Conservation (phyloP, 2,113 vertebrate species). For the Paraplagusia blochii region DNA sequence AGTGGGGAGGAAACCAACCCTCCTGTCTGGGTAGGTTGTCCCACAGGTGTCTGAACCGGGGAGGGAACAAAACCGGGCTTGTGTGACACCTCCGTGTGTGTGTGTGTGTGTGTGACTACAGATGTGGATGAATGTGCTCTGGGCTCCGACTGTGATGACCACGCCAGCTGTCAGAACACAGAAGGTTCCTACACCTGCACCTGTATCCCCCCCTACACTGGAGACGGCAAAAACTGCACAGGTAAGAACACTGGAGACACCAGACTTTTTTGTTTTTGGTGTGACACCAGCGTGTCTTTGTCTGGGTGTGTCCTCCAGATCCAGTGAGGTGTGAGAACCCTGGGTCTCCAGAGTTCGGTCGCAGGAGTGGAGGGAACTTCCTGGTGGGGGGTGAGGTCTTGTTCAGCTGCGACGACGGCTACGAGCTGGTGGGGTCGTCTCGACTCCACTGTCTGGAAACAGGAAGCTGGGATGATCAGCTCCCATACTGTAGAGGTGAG, state of each 20-base stretch:
- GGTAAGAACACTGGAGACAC: slow-evolving; percentile 68
- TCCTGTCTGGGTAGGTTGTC: slow-evolving; percentile 85
- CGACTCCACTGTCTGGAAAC: slow-evolving; percentile 80
- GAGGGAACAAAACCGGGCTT: neutral
- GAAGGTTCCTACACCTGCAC: slow-evolving; percentile 91
- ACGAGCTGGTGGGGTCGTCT: slow-evolving; percentile 75
- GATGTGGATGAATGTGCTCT: slow-evolving; percentile 95
- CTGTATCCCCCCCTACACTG: slow-evolving; percentile 85
- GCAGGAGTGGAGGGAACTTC: slow-evolving; percentile 74
- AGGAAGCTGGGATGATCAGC: slow-evolving; percentile 78
- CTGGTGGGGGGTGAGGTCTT: slow-evolving; percentile 80
- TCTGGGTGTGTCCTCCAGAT: slow-evolving; percentile 72
- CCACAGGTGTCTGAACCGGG: neutral
- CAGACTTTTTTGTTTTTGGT: neutral
- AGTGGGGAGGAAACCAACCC: slow-evolving; percentile 86
- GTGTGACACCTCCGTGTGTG: neutral
- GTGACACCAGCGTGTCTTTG: neutral
- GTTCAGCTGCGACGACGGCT: slow-evolving; percentile 84
- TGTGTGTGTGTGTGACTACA: slow-evolving; percentile 43
- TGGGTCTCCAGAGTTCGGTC: slow-evolving; percentile 82
- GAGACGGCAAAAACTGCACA: slow-evolving; percentile 91
- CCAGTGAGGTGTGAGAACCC: slow-evolving; percentile 85
- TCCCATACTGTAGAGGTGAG: slow-evolving; percentile 86
- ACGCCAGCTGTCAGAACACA: slow-evolving; percentile 89
- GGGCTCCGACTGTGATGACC: slow-evolving; percentile 87